These are phyloP conservation scores for Callospermophilus lateralis DNA, from an alignment of 2,113 vertebrate species.

Conservation along the genomic window DNA sequence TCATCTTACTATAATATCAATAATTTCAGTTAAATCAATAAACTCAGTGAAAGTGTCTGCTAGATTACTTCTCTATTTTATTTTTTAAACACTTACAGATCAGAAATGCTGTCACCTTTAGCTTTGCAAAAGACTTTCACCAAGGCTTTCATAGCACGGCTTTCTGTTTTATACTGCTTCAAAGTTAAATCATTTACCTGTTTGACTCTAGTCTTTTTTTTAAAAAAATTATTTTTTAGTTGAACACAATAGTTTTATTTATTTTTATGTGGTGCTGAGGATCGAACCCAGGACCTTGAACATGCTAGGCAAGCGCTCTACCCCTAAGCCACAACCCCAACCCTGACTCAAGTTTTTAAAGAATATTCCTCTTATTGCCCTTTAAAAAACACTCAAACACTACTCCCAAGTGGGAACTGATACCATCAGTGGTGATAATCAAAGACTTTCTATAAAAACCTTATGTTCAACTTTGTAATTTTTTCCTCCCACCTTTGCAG, in stretches of 20 bases:
- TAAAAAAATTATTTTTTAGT: too few species aligned
- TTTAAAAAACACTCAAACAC: constrained; percentile 51
- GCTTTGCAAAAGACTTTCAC: constrained; percentile 40
- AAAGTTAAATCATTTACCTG: constrained; percentile 67
- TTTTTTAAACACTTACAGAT: background rate
- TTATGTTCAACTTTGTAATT: constrained; percentile 55
- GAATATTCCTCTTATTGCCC: background rate
- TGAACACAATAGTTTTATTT: too few species aligned
- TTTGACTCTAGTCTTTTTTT: background rate
- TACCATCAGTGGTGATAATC: background rate
- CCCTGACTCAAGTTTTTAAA: constrained; percentile 12
- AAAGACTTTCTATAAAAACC: constrained; percentile 44
- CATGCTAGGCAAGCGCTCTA: too few species aligned
- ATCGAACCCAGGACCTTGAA: too few species aligned
- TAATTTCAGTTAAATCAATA: background rate
- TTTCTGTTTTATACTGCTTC: constrained; percentile 44
- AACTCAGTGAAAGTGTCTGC: background rate
- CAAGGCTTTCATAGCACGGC: background rate
- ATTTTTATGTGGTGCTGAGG: too few species aligned
- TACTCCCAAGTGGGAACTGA: constrained; percentile 16
- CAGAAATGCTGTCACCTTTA: background rate
- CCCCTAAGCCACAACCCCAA: too few species aligned
- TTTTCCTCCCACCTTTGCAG: constrained; percentile 4
- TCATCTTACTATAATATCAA: background rate
- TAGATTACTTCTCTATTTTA: background rate